Conservation (phyloP, 2,888 invertebrate species). For the Cantharis nigra region DNA sequence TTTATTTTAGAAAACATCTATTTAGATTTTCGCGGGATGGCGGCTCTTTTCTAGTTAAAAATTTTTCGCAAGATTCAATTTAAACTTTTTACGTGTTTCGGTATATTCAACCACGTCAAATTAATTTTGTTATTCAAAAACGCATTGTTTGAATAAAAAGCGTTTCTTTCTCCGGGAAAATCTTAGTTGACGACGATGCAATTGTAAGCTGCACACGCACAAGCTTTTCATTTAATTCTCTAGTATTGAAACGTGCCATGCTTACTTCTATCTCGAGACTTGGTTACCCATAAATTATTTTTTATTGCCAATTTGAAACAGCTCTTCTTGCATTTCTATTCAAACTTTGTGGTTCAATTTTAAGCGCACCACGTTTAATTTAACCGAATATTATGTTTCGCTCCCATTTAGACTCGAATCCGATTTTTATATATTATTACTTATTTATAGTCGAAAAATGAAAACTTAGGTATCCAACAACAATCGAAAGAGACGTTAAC, state of each 20-base stretch:
- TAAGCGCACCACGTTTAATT: not conserved
- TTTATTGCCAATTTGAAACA: not conserved
- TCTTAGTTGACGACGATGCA: not conserved
- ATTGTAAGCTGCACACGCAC: not conserved
- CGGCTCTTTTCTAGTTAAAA: not conserved
- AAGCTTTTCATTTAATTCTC: not conserved
- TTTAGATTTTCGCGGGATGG: not conserved
- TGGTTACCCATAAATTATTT: not conserved
- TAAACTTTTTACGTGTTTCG: not conserved
- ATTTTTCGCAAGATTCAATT: not conserved
- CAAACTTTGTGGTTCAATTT: not conserved
- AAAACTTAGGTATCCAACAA: not conserved
- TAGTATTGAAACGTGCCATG: not conserved
- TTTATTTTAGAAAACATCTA: constrained; percentile 9
- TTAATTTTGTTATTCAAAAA: not conserved
- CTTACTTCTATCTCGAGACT: not conserved
- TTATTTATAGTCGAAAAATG: not conserved
- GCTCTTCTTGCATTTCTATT: not conserved
- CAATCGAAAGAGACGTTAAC: not conserved
- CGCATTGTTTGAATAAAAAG: not conserved
- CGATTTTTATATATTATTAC: not conserved
- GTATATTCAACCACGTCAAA: not conserved
- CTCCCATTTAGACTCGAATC: not conserved
- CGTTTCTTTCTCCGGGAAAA: not conserved
- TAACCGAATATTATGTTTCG: not conserved